Conservation (phyloP, 2,888 invertebrate species). For the Caenorhabditis sp. region DNA sequence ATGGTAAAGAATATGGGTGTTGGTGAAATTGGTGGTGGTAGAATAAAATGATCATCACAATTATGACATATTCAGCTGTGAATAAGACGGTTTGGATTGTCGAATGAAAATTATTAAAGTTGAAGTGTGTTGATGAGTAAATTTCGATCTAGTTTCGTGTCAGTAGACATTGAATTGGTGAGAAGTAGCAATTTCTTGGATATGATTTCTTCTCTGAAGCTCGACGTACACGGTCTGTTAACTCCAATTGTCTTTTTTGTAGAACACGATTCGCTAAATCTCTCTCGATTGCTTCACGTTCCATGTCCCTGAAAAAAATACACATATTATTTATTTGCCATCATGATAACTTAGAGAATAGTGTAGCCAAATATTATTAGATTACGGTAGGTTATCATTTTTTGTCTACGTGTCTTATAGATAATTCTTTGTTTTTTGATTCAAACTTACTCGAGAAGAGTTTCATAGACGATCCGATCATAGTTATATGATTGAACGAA, state of each 20-base stretch:
- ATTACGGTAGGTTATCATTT: too few species aligned
- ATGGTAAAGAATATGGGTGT: too few species aligned
- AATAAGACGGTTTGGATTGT: background rate
- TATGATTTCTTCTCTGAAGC: conserved; percentile 64
- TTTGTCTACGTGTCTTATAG: too few species aligned
- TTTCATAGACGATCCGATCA: conserved; percentile 50
- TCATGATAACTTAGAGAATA: too few species aligned
- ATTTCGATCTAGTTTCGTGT: conserved; percentile 36
- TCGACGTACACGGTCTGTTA: conserved; percentile 48
- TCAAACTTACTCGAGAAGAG: conserved; percentile 48
- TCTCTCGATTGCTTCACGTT: conserved; percentile 52
- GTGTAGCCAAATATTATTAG: too few species aligned
- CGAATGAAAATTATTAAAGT: background rate
- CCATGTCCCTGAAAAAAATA: conserved; percentile 49
- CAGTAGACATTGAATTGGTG: conserved; percentile 64
- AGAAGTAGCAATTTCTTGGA: conserved; percentile 65
- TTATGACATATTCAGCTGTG: conserved; percentile 26
- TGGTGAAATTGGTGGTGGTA: background rate
- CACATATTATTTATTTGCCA: too few species aligned
- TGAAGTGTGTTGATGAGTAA: background rate
- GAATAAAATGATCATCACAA: conserved; percentile 20
- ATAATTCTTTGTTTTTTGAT: background rate
- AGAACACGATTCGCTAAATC: conserved; percentile 46
- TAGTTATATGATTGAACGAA: conserved; percentile 45
- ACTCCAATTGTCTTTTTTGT: conserved; percentile 26